These are phyloP conservation scores for Lasioglossum morio DNA, from an alignment of 2,888 invertebrate genomes.

Conservation along the genomic window DNA sequence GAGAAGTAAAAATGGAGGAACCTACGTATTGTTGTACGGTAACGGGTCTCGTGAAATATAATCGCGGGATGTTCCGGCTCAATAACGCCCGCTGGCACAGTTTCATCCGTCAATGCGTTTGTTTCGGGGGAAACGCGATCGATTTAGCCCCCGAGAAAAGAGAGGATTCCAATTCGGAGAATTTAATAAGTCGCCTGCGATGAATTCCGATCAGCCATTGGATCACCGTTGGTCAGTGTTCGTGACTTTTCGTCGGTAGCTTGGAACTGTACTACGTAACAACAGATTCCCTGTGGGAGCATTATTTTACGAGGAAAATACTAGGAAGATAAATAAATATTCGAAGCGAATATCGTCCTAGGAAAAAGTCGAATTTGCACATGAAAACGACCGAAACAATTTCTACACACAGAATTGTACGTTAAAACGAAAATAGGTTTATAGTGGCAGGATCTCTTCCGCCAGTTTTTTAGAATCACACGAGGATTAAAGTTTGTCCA, in stretches of 20 bases:
- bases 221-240: neutral
- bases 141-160: neutral
- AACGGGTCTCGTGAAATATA: conserved; percentile 1
- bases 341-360: neutral
- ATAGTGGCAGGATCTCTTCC: neutral
- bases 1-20: conserved; percentile 3
- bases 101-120: conserved; percentile 1
- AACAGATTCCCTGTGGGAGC: too few relatives aligned
- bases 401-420: neutral
- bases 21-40: neutral
- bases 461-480: neutral
- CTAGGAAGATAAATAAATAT: too few relatives aligned
- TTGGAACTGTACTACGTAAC: neutral
- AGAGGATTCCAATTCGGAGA: neutral
- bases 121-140: neutral
- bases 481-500: neutral
- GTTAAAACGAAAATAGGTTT: neutral
- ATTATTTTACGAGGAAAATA: too few relatives aligned
- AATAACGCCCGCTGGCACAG: neutral
- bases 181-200: neutral
- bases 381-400: neutral
- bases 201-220: neutral
- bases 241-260: neutral
- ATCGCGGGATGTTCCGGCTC: conserved; percentile 10
- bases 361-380: neutral